Conservation (phyloP, 2,888 invertebrate genomes). For the Papilio demoleus region DNA sequence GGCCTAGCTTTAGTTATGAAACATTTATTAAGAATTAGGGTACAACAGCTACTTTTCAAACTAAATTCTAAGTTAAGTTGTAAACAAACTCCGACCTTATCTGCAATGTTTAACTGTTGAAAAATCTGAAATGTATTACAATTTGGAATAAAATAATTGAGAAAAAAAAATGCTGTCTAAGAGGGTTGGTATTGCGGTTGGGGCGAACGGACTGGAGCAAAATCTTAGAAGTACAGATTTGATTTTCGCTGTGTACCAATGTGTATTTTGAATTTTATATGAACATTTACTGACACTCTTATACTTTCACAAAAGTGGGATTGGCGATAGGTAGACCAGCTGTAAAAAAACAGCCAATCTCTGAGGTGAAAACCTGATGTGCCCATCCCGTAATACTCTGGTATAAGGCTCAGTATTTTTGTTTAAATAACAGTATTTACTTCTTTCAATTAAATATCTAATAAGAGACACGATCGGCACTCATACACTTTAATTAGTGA, state of each 20-base stretch:
- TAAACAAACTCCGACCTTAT: constrained; percentile 4
- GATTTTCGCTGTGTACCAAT: too few species aligned
- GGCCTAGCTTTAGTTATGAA: neutral
- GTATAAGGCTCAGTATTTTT: too few species aligned
- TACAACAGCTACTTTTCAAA: neutral
- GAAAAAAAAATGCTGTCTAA: neutral
- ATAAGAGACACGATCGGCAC: too few species aligned
- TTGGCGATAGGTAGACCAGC: too few species aligned
- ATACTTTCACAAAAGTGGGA: too few species aligned
- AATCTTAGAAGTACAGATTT: too few species aligned
- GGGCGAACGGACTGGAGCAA: neutral
- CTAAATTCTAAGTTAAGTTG: neutral
- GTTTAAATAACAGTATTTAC: neutral
- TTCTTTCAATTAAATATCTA: neutral
- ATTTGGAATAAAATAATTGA: neutral
- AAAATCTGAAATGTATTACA: constrained; percentile 16
- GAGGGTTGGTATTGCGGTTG: neutral
- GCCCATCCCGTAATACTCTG: too few species aligned
- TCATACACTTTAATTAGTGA: too few species aligned
- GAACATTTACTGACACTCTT: too few species aligned
- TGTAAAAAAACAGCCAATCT: too few species aligned
- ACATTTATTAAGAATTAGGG: neutral
- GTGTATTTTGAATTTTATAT: too few species aligned
- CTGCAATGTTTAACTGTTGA: constrained; percentile 4
- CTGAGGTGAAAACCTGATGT: too few species aligned